Base-by-base conservation (phyloP, 2,888 invertebrate genomes). In the Tetramorium bicarinatum region DNA sequence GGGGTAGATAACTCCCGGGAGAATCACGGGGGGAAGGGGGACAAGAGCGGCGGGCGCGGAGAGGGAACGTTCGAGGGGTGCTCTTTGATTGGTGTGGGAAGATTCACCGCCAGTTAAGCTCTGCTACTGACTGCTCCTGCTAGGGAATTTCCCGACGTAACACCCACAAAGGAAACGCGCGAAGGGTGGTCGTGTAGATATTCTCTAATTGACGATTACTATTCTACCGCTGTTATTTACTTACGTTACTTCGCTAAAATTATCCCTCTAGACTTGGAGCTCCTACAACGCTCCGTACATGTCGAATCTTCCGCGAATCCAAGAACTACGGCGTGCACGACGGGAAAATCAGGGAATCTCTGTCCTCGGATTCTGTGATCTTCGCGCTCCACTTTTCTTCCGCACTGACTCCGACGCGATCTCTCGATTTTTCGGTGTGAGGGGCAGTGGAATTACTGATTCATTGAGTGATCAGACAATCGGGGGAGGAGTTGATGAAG, bases 11-110 rank as follows among this genome's bases (percentile, higher is more conserved):
- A 93, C 92, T 93, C 92, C 88, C 91, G 86, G 84, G 94, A 91
- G 93, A 92, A 91, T 91, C 86, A 89, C 87, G 87, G 87, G 90
- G 87, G 88, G 88, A 89, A 87, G 90, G 86, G 89, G 88, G 90
- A 83, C 85, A 85, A 87, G 89, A 72, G 77, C 44, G 21, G 79
- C 2, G 84, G 85, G 82, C 83, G 85, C 86, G 66, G 29, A 82
- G 89, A 88, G 88, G 90, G 88, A 88, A 89, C 89, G 89, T 89
- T 84, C 87, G 90, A 92, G 90, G 93, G 93, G 92, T 92, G 92
- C 91, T 88, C 93, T 93, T 93, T 94, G 94, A 94, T 94, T 94
- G 94, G 93, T 94, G 94, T 94, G 94, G 93, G 94, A 94, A 94
- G 93, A 93, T 93, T 91, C 92, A 90, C 91, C 91, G 91, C 87